Base-by-base conservation (phyloP, 2,888 invertebrate species). In the Fissipunctia ypsillon region DNA sequence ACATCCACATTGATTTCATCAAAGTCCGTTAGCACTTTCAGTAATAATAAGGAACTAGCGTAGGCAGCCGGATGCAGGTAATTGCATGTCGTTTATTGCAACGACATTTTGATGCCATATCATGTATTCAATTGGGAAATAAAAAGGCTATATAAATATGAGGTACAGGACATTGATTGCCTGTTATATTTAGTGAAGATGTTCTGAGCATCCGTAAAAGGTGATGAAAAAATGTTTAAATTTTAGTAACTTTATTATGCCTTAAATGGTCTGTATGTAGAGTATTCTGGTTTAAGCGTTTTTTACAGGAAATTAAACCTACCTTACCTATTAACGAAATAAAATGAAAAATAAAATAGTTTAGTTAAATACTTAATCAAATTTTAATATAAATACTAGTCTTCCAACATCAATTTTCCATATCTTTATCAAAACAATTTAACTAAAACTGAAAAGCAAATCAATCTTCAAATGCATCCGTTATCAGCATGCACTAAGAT, bases 31-130 rank as follows among this genome's bases (percentile, higher is more conserved):
- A n/a, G 25, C n/a, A 48, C 19, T 67, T 41, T 28, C 56, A 56
- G 72, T 79, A 65, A 50, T 66, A n/a, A 69, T 48, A 81, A 81
- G 81, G 84, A 76, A 61, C 72, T 52, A 38, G 61, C 41, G 83
- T 83, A 73, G 83, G 85, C 50, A 73, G 78, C 69, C 78, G 85
- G 83, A 82, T 76, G 45, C 73, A 57, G 4, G 82, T 84, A 68
- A 84, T 82, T 57, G 73, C 69, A 56, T 69, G 59, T 35, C 70
- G 73, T 84, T 81, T 78, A 81, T 72, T 67, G 54, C 72, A 83
- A 69, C 56, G 54, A 67, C 63, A 60, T 61, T 71, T 82, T 68
- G 67, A 80, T 76, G 16, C 12, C 57, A 35, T n/a, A 66, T 75
- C 75, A 69, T 59, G 65, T 59, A 67, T 43, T 57, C 43, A 79